phyloP scores from a whole-genome alignment of 1,140 invertebrate genomes.

The Ips nitidus region DNA sequence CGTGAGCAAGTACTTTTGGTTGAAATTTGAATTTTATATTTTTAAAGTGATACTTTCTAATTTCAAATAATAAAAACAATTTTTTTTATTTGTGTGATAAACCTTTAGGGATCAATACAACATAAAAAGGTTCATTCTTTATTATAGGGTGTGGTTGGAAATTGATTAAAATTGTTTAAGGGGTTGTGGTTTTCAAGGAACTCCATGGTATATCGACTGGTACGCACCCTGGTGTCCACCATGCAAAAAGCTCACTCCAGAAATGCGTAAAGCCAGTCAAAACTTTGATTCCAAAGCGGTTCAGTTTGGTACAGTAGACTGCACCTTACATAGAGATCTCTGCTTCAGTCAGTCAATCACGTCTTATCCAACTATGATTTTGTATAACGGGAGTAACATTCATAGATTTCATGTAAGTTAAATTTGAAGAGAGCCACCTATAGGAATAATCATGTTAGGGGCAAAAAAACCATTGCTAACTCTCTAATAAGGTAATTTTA shows the following conservation, averaged over 20 bases:
- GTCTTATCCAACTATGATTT: constrained; percentile 74
- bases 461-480: background rate
- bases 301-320: constrained; percentile 70
- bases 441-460: background rate
- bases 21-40: too few species aligned
- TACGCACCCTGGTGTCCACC: constrained; percentile 86
- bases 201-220: constrained; percentile 75
- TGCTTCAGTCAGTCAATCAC: constrained; percentile 65
- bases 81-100: too few species aligned
- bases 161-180: too few species aligned
- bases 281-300: constrained; percentile 55
- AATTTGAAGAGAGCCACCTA: background rate
- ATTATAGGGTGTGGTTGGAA: too few species aligned
- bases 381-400: constrained; percentile 66
- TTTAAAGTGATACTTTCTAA: too few species aligned
- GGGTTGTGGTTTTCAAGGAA: constrained; percentile 41
- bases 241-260: constrained; percentile 71
- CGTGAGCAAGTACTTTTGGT: too few species aligned
- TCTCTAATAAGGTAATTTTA: background rate
- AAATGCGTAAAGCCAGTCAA: constrained; percentile 69
- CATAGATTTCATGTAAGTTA: constrained; percentile 58
- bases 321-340: constrained; percentile 57
- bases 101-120: too few species aligned
- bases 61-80: too few species aligned
- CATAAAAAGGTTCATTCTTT: too few species aligned